Evolutionary conservation across 2,888 invertebrate genomes (phyloP).

Genomic region (Ormyrus labotus): DNA sequence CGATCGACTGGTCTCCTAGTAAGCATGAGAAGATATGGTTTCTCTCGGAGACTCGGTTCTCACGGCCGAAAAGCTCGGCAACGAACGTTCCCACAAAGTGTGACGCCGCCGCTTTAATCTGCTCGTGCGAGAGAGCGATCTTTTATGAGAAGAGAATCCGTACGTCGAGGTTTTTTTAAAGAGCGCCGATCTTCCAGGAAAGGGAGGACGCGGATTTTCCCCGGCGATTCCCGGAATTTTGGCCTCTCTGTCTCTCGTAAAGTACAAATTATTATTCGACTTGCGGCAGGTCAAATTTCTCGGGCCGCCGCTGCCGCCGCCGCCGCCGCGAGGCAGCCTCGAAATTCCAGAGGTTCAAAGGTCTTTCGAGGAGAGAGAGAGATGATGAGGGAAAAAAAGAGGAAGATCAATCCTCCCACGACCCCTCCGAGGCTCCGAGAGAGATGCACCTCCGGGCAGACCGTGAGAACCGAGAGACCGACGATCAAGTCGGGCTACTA

Average conservation of each 20-base stretch:
- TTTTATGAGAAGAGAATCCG: slow-evolving; percentile 25
- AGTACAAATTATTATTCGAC: slow-evolving; percentile 48
- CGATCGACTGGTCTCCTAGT: slow-evolving; percentile 72
- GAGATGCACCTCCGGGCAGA: slow-evolving; percentile 45
- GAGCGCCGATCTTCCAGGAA: slow-evolving; percentile 31
- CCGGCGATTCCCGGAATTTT: slow-evolving; percentile 45
- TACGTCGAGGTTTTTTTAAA: neutral
- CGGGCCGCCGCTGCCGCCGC: neutral
- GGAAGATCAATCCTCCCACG: slow-evolving; percentile 67
- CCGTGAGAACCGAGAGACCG: slow-evolving; percentile 70
- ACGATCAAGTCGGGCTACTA: slow-evolving; percentile 70
- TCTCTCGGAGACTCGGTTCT: slow-evolving; percentile 65
- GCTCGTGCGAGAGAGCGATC: slow-evolving; percentile 13
- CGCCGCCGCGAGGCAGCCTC: slow-evolving; percentile 45
- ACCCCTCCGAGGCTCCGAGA: slow-evolving; percentile 59
- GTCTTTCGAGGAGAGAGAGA: slow-evolving; percentile 56
- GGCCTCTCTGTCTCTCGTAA: slow-evolving; percentile 35
- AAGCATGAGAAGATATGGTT: slow-evolving; percentile 69
- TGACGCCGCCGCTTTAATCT: neutral
- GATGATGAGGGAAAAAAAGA: slow-evolving; percentile 51
- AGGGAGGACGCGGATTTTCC: slow-evolving; percentile 25
- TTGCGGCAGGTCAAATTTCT: slow-evolving; percentile 46
- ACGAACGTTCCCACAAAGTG: slow-evolving; percentile 48
- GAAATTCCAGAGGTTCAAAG: slow-evolving; percentile 70
- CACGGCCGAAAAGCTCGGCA: slow-evolving; percentile 64